phyloP scores from a whole-genome alignment of 1,140 invertebrate genomes.

The Lethocerus indicus region DNA sequence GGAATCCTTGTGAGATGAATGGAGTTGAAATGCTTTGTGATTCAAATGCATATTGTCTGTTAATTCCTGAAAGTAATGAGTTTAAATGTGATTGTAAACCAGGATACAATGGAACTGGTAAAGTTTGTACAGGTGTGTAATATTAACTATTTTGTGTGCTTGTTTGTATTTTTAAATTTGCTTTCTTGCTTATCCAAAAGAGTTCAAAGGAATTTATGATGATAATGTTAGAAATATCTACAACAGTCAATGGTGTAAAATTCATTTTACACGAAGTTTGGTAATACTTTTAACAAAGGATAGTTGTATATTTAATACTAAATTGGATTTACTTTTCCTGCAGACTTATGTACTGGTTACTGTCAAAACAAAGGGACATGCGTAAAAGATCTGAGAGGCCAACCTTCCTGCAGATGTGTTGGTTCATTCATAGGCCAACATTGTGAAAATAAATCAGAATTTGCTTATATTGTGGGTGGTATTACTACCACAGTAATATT shows the following conservation, averaged over 20 bases:
- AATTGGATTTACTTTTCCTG: conserved; percentile 16
- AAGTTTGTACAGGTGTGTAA: conserved; percentile 44
- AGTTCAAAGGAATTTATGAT: too few relatives aligned
- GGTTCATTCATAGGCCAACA: conserved; percentile 85
- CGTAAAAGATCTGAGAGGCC: conserved; percentile 63
- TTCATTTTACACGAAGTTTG: too few relatives aligned
- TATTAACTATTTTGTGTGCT: neutral
- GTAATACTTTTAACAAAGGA: too few relatives aligned
- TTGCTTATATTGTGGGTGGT: conserved; percentile 85
- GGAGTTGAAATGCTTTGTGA: conserved; percentile 74
- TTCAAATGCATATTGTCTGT: conserved; percentile 71
- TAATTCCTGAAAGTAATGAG: conserved; percentile 67
- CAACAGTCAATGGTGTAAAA: too few relatives aligned
- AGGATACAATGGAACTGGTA: conserved; percentile 79
- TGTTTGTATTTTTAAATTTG: neutral
- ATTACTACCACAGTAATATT: conserved; percentile 82
- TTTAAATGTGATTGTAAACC: conserved; percentile 89
- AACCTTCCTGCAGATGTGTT: conserved; percentile 72
- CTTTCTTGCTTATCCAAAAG: neutral
- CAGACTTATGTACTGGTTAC: conserved; percentile 71
- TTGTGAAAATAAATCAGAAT: conserved; percentile 80
- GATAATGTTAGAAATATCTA: too few relatives aligned
- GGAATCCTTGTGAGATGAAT: conserved; percentile 77
- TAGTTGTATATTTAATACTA: too few relatives aligned
- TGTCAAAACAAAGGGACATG: conserved; percentile 88